Percentiles rank a stretch among this genome's conserved stretches.
These are phyloP conservation scores for Narcine bancroftii DNA, from an alignment of 2,113 vertebrate species.

Conservation along the genomic window DNA sequence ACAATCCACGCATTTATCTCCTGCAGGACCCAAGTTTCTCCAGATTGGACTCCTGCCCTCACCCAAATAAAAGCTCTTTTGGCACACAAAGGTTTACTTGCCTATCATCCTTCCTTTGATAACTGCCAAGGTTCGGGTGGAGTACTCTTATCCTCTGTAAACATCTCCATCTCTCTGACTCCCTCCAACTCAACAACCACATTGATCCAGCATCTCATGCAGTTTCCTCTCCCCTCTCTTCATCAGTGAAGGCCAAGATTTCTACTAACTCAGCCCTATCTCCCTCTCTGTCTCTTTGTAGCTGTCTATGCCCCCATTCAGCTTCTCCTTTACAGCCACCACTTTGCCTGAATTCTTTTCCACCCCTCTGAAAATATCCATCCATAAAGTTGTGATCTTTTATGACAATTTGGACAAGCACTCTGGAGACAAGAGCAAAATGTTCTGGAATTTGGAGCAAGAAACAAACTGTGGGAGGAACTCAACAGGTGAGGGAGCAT, in stretches of 20 bases:
- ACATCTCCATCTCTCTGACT: background rate
- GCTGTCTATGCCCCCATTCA: background rate
- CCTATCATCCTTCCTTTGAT: background rate
- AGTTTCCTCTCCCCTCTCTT: background rate
- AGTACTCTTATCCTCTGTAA: background rate
- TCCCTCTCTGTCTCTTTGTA: background rate
- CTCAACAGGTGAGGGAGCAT: too few relatives aligned
- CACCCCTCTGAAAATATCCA: background rate
- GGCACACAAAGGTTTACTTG: background rate
- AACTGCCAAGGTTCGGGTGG: background rate
- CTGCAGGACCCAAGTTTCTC: background rate
- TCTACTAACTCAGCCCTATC: background rate
- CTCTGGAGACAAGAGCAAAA: too few relatives aligned
- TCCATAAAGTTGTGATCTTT: background rate
- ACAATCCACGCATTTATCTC: background rate
- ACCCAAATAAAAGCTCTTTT: background rate
- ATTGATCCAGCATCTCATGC: background rate
- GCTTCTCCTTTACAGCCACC: background rate
- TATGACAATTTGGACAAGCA: background rate
- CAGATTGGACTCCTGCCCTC: background rate
- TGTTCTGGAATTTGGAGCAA: too few relatives aligned
- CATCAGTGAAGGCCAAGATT: background rate
- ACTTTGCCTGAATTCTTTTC: background rate
- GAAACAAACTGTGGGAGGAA: too few relatives aligned
- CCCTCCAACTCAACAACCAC: background rate